Evolutionary conservation across 2,888 invertebrate species (phyloP).

Genomic region (Papilio elwesi): DNA sequence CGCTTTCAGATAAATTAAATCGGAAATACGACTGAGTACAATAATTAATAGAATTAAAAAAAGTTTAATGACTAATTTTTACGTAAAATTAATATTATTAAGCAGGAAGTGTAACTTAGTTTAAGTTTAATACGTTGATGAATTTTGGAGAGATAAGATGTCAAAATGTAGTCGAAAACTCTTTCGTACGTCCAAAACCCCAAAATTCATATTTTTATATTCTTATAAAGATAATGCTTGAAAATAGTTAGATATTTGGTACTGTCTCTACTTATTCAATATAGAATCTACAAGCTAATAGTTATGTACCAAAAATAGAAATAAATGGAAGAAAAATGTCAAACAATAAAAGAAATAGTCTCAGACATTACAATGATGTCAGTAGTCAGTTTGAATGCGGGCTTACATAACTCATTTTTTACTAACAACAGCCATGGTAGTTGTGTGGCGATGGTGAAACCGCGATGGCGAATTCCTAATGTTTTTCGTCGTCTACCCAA

Average conservation of each 20-base stretch:
- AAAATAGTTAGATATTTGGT: not conserved
- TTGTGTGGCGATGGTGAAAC: constrained; percentile 12
- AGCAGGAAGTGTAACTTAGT: too few relatives aligned
- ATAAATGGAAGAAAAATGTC: constrained; percentile 2
- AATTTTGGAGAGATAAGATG: too few relatives aligned
- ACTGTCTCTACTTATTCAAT: not conserved
- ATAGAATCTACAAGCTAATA: not conserved
- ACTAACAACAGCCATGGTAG: constrained; percentile 13
- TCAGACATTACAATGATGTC: constrained; percentile 18
- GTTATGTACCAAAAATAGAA: not conserved
- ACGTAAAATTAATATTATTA: too few relatives aligned
- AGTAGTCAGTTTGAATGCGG: constrained; percentile 1
- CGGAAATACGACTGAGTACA: constrained; percentile 12
- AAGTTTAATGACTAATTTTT: too few relatives aligned
- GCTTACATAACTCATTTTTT: constrained; percentile 18
- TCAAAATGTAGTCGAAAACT: too few relatives aligned
- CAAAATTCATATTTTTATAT: too few relatives aligned
- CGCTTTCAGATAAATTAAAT: constrained; percentile 29
- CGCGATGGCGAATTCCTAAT: constrained; percentile 45
- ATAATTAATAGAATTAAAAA: constrained; percentile 27
- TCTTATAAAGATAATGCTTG: too few relatives aligned
- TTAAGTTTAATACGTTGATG: too few relatives aligned
- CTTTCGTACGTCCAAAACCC: too few relatives aligned
- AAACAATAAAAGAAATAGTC: constrained; percentile 6
- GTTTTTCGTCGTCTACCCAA: constrained; percentile 56